Conservation (phyloP, 2,888 invertebrate species). For the Melitaea athalia region DNA sequence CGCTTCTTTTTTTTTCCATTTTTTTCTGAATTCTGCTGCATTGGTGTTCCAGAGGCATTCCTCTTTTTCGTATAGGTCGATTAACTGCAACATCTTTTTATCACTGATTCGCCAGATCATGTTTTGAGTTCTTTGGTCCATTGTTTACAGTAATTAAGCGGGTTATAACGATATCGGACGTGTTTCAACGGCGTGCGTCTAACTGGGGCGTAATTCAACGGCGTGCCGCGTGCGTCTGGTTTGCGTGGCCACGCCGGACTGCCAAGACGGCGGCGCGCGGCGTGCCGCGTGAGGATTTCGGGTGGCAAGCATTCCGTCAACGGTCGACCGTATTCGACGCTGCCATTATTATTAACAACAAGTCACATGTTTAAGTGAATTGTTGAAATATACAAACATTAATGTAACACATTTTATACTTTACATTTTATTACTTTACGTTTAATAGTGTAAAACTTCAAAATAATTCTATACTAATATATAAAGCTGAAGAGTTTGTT, state of each 20-base stretch:
- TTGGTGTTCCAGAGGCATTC: conserved; percentile 57
- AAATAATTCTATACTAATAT: too few relatives aligned
- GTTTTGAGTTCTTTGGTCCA: conserved; percentile 7
- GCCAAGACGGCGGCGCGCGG: conserved; percentile 11
- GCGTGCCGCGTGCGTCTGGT: too few relatives aligned
- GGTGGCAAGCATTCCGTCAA: too few relatives aligned
- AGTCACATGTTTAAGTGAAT: too few relatives aligned
- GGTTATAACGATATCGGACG: not conserved
- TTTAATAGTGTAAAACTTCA: too few relatives aligned
- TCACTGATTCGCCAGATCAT: conserved; percentile 23
- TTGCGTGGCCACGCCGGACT: conserved; percentile 27
- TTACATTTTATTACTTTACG: too few relatives aligned
- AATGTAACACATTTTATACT: too few relatives aligned
- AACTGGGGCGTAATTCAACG: conserved; percentile 1
- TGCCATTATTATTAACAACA: too few relatives aligned
- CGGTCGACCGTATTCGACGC: not conserved
- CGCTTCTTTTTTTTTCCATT: conserved; percentile 44
- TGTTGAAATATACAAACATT: too few relatives aligned
- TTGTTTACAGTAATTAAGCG: not conserved
- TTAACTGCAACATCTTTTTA: conserved; percentile 17
- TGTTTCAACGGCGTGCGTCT: not conserved
- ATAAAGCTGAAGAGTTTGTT: too few relatives aligned
- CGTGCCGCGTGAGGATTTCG: not conserved
- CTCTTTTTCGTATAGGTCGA: conserved; percentile 53
- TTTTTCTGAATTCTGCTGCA: conserved; percentile 49